Percentiles rank a stretch among this genome's conserved stretches.
Conservation (phyloP, 2,113 vertebrate genomes). For the Gobio gobio region DNA sequence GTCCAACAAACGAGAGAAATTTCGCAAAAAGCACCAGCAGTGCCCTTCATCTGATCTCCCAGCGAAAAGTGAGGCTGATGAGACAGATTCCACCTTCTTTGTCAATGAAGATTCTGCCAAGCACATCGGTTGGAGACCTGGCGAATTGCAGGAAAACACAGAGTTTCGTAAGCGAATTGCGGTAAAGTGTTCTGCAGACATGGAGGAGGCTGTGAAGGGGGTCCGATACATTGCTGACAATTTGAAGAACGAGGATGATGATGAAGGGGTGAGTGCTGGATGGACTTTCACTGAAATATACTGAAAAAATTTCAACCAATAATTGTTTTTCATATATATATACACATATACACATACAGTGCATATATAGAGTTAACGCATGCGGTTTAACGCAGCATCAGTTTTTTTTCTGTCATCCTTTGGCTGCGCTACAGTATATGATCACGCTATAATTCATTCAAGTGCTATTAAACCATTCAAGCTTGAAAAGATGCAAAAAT, state of each 20-base stretch:
- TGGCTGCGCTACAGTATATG: no score
- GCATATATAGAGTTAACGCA: no score
- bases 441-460: no score
- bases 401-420: no score
- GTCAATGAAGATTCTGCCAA: conserved; percentile 76
- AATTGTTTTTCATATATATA: no score
- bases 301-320: background rate
- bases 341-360: no score
- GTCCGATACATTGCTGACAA: conserved; percentile 81
- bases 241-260: conserved; percentile 80
- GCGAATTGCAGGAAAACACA: conserved; percentile 70
- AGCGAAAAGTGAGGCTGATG: conserved; percentile 43
- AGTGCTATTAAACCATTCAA: no score
- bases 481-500: no score
- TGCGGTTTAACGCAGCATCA: no score
- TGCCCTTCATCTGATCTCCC: conserved; percentile 63
- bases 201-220: conserved; percentile 78
- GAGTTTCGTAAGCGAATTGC: conserved; percentile 75
- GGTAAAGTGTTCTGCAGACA: conserved; percentile 70
- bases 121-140: conserved; percentile 70
- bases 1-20: conserved; percentile 73
- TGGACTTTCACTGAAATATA: background rate
- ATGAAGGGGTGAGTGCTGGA: conserved; percentile 75
- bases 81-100: conserved; percentile 70
- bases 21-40: conserved; percentile 72